Conservation (phyloP, 2,113 vertebrate genomes). For the Acanthisitta chloris region DNA sequence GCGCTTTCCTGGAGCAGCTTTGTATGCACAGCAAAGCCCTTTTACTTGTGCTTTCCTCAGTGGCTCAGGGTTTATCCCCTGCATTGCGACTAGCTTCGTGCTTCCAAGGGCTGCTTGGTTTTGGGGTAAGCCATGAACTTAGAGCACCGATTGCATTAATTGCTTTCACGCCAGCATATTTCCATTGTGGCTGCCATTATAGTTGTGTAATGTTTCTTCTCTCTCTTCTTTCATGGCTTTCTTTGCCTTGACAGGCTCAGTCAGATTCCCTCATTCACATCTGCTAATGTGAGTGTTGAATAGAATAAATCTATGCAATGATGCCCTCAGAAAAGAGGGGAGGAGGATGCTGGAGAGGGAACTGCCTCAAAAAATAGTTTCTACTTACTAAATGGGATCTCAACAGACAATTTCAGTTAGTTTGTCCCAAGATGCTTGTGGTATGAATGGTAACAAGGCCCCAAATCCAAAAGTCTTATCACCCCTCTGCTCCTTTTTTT, state of each 20-base stretch:
- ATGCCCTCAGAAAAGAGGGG: slow-evolving; percentile 14
- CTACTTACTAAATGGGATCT: background rate
- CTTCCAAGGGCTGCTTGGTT: slow-evolving; percentile 38
- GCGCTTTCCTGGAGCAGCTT: background rate
- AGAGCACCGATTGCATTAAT: slow-evolving; percentile 52
- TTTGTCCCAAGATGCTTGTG: background rate
- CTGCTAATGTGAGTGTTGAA: slow-evolving; percentile 64
- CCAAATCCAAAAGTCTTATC: background rate
- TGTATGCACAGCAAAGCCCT: background rate
- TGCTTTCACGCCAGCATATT: slow-evolving; percentile 67
- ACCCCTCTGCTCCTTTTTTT: background rate
- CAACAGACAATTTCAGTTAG: background rate
- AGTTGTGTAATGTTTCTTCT: slow-evolving; percentile 66
- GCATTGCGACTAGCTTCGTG: background rate
- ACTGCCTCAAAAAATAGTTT: slow-evolving; percentile 23
- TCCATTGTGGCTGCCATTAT: slow-evolving; percentile 58
- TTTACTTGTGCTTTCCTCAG: background rate
- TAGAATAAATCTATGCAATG: slow-evolving; percentile 58
- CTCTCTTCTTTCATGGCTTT: slow-evolving; percentile 53
- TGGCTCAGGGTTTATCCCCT: background rate
- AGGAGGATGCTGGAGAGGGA: background rate
- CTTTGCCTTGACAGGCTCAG: slow-evolving; percentile 69
- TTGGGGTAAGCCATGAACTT: slow-evolving; percentile 26
- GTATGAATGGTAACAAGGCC: background rate
- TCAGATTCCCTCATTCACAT: slow-evolving; percentile 62